These are phyloP conservation scores for Lycaena phlaeas DNA, from an alignment of 2,888 invertebrate species.

Conservation along the genomic window DNA sequence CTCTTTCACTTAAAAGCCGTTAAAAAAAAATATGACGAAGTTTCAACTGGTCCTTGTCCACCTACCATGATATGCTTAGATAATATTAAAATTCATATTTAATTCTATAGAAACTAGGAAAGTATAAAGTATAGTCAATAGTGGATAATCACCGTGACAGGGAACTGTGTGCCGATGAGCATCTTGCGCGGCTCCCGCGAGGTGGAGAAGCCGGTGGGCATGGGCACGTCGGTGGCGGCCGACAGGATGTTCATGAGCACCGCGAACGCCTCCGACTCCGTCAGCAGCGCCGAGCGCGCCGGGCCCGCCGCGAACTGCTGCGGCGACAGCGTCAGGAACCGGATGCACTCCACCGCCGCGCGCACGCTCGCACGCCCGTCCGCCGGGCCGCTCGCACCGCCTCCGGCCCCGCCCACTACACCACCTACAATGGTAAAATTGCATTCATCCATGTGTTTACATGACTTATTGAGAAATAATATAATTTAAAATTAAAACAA, in stretches of 20 bases:
- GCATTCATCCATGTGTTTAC: no score
- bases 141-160: not conserved
- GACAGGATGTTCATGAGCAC: constrained; percentile 88
- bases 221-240: constrained; percentile 75
- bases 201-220: constrained; percentile 83
- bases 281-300: constrained; percentile 80
- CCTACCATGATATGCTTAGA: no score
- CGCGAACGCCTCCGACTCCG: constrained; percentile 84
- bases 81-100: no score
- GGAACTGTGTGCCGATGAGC: constrained; percentile 28
- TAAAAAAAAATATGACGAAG: no score
- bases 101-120: no score
- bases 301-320: constrained; percentile 89
- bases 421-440: no score
- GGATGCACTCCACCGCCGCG: constrained; percentile 77
- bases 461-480: no score
- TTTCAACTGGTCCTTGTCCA: no score
- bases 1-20: no score
- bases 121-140: no score
- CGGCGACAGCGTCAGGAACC: constrained; percentile 84
- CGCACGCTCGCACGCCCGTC: constrained; percentile 41
- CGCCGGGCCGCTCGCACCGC: not conserved
- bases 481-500: no score
- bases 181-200: constrained; percentile 62
- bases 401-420: not conserved